These are phyloP conservation scores for Nannospalax galili DNA, from an alignment of 2,113 vertebrate species.

Conservation along the genomic window DNA sequence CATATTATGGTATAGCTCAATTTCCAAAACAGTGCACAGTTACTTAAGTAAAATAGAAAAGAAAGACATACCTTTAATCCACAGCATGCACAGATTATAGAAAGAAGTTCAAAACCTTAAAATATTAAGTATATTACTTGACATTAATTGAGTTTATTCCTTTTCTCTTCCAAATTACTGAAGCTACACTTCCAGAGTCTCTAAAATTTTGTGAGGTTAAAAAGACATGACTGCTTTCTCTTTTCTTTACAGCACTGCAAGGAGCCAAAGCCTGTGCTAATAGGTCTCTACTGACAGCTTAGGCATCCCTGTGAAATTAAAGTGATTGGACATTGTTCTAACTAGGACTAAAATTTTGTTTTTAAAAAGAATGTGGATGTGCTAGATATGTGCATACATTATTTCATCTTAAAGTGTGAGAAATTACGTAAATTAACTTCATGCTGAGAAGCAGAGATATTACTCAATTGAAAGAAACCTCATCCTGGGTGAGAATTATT, in stretches of 20 bases:
- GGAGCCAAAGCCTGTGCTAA: constrained; percentile 46
- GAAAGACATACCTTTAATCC: constrained; percentile 64
- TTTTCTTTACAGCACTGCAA: not conserved
- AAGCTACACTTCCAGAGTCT: constrained; percentile 10
- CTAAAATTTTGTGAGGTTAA: not conserved
- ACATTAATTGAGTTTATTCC: constrained; percentile 53
- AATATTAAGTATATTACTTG: constrained; percentile 12
- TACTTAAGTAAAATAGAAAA: constrained; percentile 67
- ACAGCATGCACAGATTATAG: constrained; percentile 23
- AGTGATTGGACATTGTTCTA: constrained; percentile 70
- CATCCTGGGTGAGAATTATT: constrained; percentile 56
- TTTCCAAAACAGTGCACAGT: constrained; percentile 45
- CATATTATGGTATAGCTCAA: not conserved
- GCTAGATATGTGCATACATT: constrained; percentile 37
- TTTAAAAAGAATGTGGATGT: constrained; percentile 65
- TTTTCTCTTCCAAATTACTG: not conserved
- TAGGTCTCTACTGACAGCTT: not conserved
- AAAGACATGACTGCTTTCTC: constrained; percentile 4
- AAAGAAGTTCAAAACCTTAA: constrained; percentile 35
- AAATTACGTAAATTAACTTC: constrained; percentile 73
- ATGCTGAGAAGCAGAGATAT: constrained; percentile 53
- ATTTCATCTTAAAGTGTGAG: constrained; percentile 69
- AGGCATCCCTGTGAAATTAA: constrained; percentile 65
- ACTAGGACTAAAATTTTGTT: constrained; percentile 55
- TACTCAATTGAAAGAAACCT: constrained; percentile 31